phyloP scores from a whole-genome alignment of 2,113 vertebrate genomes.

The Oreotrochilus melanogaster region DNA sequence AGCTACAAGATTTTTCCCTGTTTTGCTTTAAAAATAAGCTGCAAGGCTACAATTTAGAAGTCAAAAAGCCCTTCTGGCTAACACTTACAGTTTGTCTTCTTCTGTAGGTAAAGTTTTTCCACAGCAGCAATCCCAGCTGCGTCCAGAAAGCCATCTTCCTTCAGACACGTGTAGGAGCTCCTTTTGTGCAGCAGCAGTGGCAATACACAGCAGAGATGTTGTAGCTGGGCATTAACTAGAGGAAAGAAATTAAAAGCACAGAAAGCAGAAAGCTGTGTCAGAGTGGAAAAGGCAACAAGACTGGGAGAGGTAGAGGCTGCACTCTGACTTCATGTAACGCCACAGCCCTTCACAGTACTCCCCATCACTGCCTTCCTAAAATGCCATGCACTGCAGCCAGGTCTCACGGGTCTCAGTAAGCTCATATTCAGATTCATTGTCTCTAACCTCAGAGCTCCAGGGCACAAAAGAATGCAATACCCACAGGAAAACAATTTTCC shows the following conservation, averaged over 20 bases:
- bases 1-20: not conserved
- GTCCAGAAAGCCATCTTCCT: constrained; percentile 88
- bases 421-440: not conserved
- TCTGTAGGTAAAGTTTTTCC: constrained; percentile 97
- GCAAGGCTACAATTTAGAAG: not conserved
- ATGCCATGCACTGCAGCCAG: not conserved
- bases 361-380: not conserved
- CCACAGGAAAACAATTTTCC: not conserved
- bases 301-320: not conserved
- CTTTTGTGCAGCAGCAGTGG: constrained; percentile 34
- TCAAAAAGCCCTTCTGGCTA: not conserved
- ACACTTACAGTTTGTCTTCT: constrained; percentile 92
- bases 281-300: not conserved
- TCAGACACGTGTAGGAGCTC: constrained; percentile 45
- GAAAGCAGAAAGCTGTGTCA: not conserved
- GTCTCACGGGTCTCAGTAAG: not conserved
- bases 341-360: not conserved
- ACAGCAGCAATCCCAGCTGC: constrained; percentile 92
- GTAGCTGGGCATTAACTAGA: constrained; percentile 84
- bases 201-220: constrained; percentile 68
- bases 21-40: not conserved
- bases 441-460: not conserved
- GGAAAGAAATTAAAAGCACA: not conserved
- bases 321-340: not conserved
- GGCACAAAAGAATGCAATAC: not conserved